Base-by-base conservation (phyloP, 2,797 vertebrate genomes). In the Lagodon rhomboides region DNA sequence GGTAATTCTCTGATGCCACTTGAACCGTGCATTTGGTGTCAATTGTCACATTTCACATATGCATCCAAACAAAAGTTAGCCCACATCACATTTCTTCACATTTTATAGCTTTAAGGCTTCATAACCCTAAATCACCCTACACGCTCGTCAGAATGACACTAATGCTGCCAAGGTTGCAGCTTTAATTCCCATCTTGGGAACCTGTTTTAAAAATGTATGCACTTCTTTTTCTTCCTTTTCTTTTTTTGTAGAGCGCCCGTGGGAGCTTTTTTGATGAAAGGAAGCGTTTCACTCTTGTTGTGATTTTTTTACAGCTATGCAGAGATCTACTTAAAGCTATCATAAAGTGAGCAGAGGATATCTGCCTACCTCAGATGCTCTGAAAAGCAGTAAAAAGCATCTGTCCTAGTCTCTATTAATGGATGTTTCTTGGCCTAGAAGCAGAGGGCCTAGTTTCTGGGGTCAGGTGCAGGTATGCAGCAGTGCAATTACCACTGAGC, bases 371-470 rank as follows among this genome's bases (percentile, higher is more conserved):
- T 90, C 80, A 72, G 75, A 89, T 84, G 85, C 84, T 80, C 79
- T 85, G 79, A 85, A 79, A 88, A 82, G 73, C 73, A 83, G 75
- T 73, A 86, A 79, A 91, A 87, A 66, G 65, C 75, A 44, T 77
- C 79, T 90, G 91, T 87, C 91, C 92, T 80, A 80, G 77, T 92
- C 89, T 94, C 93, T 94, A 94, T 95, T 94, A 94, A 91, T 94
- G 93, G 94, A 70, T 89, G 75, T 79, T 84, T 71, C 86, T 85
- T 94, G 93, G 87, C 95, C 95, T 94, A 95, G 93, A 95, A 95
- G 89, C 83, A 84, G 85, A 88, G 89, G 86, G 79, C 93, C 94
- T 95, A 94, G 87, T 92, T 96, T 95, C 83, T 79, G 89, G 94
- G 93, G 92, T 95, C 91, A 93, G 85, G 85, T 85, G 86, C 83